Percentiles rank a stretch among this genome's conserved stretches.
Evolutionary conservation across 2,888 invertebrate genomes (phyloP).

Genomic region (Caenorhabditis becei): DNA sequence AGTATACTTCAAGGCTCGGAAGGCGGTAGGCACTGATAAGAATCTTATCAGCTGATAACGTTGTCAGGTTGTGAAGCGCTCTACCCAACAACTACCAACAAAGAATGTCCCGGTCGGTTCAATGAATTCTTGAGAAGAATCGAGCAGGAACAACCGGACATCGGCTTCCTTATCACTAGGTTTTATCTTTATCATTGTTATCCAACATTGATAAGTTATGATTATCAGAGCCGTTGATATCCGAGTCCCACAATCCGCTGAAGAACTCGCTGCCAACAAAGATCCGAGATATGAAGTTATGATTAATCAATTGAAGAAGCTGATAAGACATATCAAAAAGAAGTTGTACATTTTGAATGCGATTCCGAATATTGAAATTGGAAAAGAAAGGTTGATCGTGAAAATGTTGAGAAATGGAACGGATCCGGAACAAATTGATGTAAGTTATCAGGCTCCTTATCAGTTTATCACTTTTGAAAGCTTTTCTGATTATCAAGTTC

Average conservation of each 20-base stretch:
- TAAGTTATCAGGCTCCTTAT: too few species aligned
- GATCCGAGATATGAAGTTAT: constrained; percentile 31
- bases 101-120: not conserved
- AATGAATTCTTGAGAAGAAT: constrained; percentile 9
- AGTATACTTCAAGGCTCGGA: constrained; percentile 19
- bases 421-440: too few species aligned
- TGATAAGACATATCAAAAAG: constrained; percentile 12
- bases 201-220: not conserved
- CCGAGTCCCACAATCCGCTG: not conserved
- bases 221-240: constrained; percentile 13
- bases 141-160: constrained; percentile 17
- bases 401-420: too few species aligned
- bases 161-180: constrained; percentile 26
- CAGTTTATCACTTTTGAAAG: too few species aligned
- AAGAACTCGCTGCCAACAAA: constrained; percentile 7
- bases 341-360: constrained; percentile 30
- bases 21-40: not conserved
- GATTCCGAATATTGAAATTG: too few species aligned
- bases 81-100: not conserved
- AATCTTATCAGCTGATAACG: constrained; percentile 23
- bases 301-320: constrained; percentile 17
- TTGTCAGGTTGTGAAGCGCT: not conserved
- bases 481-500: too few species aligned
- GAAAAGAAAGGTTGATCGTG: too few species aligned
- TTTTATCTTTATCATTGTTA: not conserved